Percentiles rank a stretch among this genome's conserved stretches.
These are phyloP conservation scores for Hoplodrina blanda DNA, from an alignment of 2,888 invertebrate genomes.

Conservation along the genomic window DNA sequence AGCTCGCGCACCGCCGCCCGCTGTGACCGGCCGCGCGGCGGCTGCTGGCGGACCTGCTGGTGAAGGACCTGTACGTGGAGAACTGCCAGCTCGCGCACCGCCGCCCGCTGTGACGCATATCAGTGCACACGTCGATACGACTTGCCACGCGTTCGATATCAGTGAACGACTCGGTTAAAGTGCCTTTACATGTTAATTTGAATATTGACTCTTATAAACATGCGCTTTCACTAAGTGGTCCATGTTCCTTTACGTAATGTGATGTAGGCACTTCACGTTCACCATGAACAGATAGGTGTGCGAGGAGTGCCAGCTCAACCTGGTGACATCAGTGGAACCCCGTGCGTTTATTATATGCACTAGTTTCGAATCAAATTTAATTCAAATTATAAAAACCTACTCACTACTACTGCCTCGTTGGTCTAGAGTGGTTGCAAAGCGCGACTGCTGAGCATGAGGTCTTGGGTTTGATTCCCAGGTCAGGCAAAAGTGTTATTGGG, in stretches of 20 bases:
- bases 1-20: conserved; percentile 85
- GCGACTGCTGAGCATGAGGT: too few species aligned
- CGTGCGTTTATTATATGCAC: background rate
- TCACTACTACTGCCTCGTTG: too few species aligned
- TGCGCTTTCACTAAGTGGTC: conserved; percentile 12
- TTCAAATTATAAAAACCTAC: background rate
- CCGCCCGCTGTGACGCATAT: conserved; percentile 65
- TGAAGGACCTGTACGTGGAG: conserved; percentile 96
- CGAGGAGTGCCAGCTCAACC: background rate
- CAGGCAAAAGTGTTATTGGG: too few species aligned
- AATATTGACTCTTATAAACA: background rate
- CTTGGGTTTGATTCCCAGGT: too few species aligned
- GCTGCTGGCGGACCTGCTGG: conserved; percentile 92
- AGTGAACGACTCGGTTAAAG: conserved; percentile 31
- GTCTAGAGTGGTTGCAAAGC: too few species aligned
- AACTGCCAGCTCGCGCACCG: conserved; percentile 92
- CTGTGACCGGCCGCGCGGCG: conserved; percentile 80
- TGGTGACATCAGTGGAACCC: background rate
- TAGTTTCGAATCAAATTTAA: background rate
- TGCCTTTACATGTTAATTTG: conserved; percentile 49
- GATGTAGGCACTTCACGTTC: conserved; percentile 11
- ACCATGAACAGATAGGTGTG: conserved; percentile 26
- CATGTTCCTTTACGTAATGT: conserved; percentile 11
- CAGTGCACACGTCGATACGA: background rate
- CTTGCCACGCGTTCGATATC: background rate